Percentiles rank a stretch among this genome's conserved stretches.
Conservation (phyloP, 37 sponge, comb jelly and placozoan species). For the Hexactinellida sp. region DNA sequence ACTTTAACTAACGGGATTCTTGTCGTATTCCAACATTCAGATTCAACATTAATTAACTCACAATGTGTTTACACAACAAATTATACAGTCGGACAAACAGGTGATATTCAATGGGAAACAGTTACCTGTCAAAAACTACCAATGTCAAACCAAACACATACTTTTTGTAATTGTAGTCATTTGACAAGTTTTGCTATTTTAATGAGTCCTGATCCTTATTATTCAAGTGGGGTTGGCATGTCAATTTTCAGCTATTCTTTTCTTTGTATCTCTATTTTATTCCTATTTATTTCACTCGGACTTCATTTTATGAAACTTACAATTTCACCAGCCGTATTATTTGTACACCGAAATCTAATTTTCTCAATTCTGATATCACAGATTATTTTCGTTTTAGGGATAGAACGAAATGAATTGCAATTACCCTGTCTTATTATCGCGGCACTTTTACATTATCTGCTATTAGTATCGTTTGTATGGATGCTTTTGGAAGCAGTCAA, state of each 20-base stretch:
- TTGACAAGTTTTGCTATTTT: slow-evolving; percentile 62
- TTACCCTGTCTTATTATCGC: slow-evolving; percentile 37
- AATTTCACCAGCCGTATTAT: not conserved
- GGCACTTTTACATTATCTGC: slow-evolving; percentile 46
- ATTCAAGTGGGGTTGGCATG: not conserved
- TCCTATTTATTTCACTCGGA: slow-evolving; percentile 27
- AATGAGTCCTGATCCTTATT: slow-evolving; percentile 35
- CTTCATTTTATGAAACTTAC: slow-evolving; percentile 27
- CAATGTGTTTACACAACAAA: not conserved
- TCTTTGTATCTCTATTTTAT: slow-evolving; percentile 45
- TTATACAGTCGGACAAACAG: not conserved
- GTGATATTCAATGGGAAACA: not conserved
- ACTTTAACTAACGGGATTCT: not conserved
- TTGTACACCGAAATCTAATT: slow-evolving; percentile 52
- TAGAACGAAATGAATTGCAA: slow-evolving; percentile 46
- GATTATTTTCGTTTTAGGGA: slow-evolving; percentile 50
- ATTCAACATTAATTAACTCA: not conserved
- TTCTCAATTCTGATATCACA: slow-evolving; percentile 47
- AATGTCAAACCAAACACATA: slow-evolving; percentile 1
- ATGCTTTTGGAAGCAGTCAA: slow-evolving; percentile 55
- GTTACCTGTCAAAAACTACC: not conserved
- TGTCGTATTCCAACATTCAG: not conserved
- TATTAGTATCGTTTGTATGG: slow-evolving; percentile 57
- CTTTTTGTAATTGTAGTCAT: slow-evolving; percentile 53
- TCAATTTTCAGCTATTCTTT: slow-evolving; percentile 37